Percentiles rank a stretch among this genome's conserved stretches.
phyloP scores from a whole-genome alignment of 2,888 invertebrate genomes.

The Epicampocera succincta region DNA sequence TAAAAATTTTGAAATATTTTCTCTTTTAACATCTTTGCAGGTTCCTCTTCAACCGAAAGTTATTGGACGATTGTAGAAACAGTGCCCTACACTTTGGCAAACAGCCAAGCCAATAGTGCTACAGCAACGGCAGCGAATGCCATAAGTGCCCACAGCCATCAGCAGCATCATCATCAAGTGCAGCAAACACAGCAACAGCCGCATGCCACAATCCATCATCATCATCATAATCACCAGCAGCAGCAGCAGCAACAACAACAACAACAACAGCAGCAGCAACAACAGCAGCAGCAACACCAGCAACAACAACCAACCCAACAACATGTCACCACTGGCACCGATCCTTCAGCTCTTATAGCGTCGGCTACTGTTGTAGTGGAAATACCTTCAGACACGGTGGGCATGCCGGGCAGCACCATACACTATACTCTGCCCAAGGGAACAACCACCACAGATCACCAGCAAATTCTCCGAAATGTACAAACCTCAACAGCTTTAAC shows the following conservation, averaged over 20 bases:
- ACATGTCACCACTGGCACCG: constrained; percentile 62
- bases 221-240: constrained; percentile 58
- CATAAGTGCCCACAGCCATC: constrained; percentile 54
- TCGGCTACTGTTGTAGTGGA: constrained; percentile 80
- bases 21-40: constrained; percentile 70
- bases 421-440: constrained; percentile 78
- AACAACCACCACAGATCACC: constrained; percentile 60
- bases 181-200: constrained; percentile 56
- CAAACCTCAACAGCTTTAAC: constrained; percentile 60
- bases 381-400: constrained; percentile 78
- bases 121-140: constrained; percentile 66
- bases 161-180: constrained; percentile 61
- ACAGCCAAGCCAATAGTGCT: constrained; percentile 63
- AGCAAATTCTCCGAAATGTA: constrained; percentile 66
- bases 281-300: constrained; percentile 43
- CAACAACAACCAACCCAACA: constrained; percentile 57
- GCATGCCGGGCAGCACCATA: constrained; percentile 78
- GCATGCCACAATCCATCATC: constrained; percentile 35
- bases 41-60: constrained; percentile 75
- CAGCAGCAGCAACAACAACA: constrained; percentile 48
- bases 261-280: constrained; percentile 63
- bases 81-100: constrained; percentile 79
- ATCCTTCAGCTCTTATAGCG: constrained; percentile 73
- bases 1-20: constrained; percentile 25
- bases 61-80: constrained; percentile 81